Evolutionary conservation across 2,797 vertebrate genomes (phyloP).

Genomic region (Pangasius djambal): DNA sequence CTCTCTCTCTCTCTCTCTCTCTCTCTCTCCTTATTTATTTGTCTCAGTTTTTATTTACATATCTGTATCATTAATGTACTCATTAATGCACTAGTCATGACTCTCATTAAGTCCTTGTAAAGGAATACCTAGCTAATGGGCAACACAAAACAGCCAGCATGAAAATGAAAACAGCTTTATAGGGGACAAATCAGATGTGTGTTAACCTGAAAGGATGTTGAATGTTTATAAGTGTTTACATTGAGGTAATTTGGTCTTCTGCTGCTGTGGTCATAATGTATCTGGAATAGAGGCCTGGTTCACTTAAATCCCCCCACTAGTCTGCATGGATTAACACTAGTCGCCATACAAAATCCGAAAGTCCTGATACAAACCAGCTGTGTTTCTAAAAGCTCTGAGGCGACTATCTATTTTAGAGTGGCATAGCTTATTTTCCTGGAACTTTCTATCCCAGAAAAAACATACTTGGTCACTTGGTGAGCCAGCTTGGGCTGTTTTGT

Average conservation of each 20-base stretch:
- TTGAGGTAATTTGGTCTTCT: constrained; percentile 24
- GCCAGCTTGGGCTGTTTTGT: not conserved
- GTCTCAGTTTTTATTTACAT: constrained; percentile 25
- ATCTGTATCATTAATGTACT: constrained; percentile 33
- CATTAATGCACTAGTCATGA: constrained; percentile 1
- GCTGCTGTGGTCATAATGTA: constrained; percentile 8
- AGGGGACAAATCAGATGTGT: constrained; percentile 29
- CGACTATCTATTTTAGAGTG: constrained; percentile 27
- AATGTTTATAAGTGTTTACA: constrained; percentile 21
- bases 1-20: not conserved
- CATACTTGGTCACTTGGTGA: not conserved
- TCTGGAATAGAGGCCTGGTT: constrained; percentile 1
- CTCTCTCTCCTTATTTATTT: constrained; percentile 1
- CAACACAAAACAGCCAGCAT: not conserved
- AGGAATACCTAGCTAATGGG: not conserved
- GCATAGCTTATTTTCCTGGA: constrained; percentile 15
- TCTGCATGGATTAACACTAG: constrained; percentile 17
- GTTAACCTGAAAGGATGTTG: constrained; percentile 25
- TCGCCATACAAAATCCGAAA: constrained; percentile 11
- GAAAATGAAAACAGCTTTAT: constrained; percentile 10
- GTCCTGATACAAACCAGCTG: constrained; percentile 30
- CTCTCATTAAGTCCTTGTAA: not conserved
- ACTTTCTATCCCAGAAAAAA: constrained; percentile 9
- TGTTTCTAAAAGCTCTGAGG: constrained; percentile 26
- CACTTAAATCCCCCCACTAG: constrained; percentile 2